Evolutionary conservation across 2,113 vertebrate genomes (phyloP), one percentile per base, ranked within the genome.

Genomic region (Malurus elegans): DNA sequence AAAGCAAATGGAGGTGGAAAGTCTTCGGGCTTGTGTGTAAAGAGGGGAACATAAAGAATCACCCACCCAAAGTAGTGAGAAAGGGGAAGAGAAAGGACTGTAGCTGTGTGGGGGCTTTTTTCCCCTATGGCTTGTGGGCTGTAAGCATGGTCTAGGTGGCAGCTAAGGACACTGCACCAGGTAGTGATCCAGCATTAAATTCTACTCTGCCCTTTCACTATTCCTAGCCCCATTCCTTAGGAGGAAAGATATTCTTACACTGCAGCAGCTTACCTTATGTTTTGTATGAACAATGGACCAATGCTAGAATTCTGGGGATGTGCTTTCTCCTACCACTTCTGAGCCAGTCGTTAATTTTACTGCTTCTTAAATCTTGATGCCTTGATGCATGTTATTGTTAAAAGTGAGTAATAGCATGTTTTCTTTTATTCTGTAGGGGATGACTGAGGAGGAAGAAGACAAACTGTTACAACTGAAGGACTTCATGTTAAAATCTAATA

Each of bases 401-500:
- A 83, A 95, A 94, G 65, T 50, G 53, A 78, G 25, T 85, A 93
- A 75, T n/a, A 76, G 10, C 92, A 19, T 50, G 3, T 72, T 18
- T 38, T 74, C 44, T 79, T 85, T 90, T 91, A 79, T 84, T 45
- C 91, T 96, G 4, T 86, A 99, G 99, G 99, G 99, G 42, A 99
- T 99, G 99, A 99, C 99, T 1, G 99, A 99, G 93, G 98, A 98
- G 21, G 99, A 99, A 79, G 99, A 99, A 97, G 99, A 99, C 97
- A 99, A 99, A 93, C 98, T 99, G 57, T 95, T 99, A 97, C 98
- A 99, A 14, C 98, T 99, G 73, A 99, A 99, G 97, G 99, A 99
- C 95, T 99, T 99, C 86, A 99, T 99, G 99, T 97, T 99, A 86
- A 99, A 99, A 91, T 99, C 99, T 48, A 99, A 99, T 97, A 99